Base-by-base conservation (phyloP, 2,113 vertebrate genomes). In the Coreoperca whiteheadi region DNA sequence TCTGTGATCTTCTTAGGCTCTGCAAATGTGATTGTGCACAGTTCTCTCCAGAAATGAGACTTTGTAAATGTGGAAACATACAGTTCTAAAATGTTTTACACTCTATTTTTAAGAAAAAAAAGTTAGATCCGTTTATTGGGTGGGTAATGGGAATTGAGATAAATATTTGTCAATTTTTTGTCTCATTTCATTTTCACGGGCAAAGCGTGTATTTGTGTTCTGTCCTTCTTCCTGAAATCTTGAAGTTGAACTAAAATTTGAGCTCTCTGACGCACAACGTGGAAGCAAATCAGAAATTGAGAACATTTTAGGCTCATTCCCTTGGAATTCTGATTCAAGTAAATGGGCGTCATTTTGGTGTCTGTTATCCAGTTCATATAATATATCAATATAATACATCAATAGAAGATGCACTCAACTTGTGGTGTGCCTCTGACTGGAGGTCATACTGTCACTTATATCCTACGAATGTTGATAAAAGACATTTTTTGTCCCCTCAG, bases 1-100 rank as follows among this genome's bases (percentile, higher is more conserved):
- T 63, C n/a, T 83, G 43, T 79, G 65, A 72, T 82, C 73, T 76
- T 30, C 69, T 61, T 12, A 6, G 16, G 71, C 69, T 65, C 32
- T 21, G 61, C 18, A 43, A 84, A 73, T 41, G 11, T 14, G 23
- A 48, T 50, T 67, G 43, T 64, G 50, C 34, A 65, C 15, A 30
- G 9, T 79, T 63, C 72, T n/a, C n/a, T 12, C 0, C 1, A 39
- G 16, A 74, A 48, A 65, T 61, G 16, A 30, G 30, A 12, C 12
- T 69, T 84, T 71, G n/a, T 18, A 41, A n/a, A 41, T 15, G 23
- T 39, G 67, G 51, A 23, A 60, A 54, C 53, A n/a, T 10, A 8
- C 9, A 20, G n/a, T 14, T n/a, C 43, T 6, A 16, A 65, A 39
- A 25, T 23, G 28, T 25, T 66, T 60, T 8, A 34, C 15, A 74